These are phyloP conservation scores for Stenolophus ochropezus DNA, from an alignment of 2,888 invertebrate genomes.

Conservation along the genomic window DNA sequence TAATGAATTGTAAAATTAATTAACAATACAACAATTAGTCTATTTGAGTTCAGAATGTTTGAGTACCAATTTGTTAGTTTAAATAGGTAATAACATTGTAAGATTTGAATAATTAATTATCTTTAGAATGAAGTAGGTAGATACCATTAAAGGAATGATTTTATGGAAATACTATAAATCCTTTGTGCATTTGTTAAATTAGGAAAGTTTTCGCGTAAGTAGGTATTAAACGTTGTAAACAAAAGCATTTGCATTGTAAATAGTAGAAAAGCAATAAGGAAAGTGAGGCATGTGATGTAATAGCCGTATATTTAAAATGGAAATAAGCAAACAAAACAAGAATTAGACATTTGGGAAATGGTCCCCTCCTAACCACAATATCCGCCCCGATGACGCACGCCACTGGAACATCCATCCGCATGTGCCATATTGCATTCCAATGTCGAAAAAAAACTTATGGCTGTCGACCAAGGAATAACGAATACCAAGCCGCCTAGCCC, in stretches of 20 bases:
- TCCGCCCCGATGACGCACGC: slow-evolving; percentile 41
- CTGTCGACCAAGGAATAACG: slow-evolving; percentile 40
- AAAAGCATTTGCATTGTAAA: not conserved
- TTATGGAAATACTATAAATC: slow-evolving; percentile 26
- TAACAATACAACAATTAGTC: slow-evolving; percentile 27
- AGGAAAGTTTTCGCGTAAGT: too few relatives aligned
- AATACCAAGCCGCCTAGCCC: slow-evolving; percentile 17
- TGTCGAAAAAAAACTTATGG: slow-evolving; percentile 62
- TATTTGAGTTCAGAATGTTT: slow-evolving; percentile 16
- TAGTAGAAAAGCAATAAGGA: not conserved
- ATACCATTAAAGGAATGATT: slow-evolving; percentile 13
- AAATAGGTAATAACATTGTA: slow-evolving; percentile 12
- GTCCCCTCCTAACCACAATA: not conserved
- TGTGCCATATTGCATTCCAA: slow-evolving; percentile 64
- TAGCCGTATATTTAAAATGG: not conserved
- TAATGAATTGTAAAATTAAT: not conserved
- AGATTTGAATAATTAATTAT: slow-evolving; percentile 39
- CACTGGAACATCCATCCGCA: slow-evolving; percentile 44
- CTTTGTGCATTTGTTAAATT: too few relatives aligned
- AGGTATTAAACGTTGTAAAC: not conserved
- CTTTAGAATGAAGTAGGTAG: not conserved
- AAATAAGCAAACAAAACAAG: not conserved
- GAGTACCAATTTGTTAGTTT: slow-evolving; percentile 35
- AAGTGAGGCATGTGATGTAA: not conserved
- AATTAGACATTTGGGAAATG: not conserved